phyloP scores from a whole-genome alignment of 2,797 vertebrate genomes.

The Helarctos malayanus region DNA sequence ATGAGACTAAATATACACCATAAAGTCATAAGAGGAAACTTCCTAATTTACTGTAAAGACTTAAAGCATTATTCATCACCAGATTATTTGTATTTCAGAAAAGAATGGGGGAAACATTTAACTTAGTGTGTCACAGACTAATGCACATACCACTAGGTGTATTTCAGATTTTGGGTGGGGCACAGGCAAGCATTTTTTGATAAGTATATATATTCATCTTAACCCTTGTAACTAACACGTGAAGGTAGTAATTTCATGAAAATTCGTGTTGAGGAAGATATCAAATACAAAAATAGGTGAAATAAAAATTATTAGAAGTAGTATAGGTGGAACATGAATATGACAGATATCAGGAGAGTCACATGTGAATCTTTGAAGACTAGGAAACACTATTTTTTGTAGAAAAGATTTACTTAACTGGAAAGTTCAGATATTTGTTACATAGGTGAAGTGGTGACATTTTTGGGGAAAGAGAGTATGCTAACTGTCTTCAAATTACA shows the following conservation, averaged over 20 bases:
- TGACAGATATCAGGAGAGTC: background rate
- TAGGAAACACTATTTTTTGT: background rate
- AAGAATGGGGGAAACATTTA: background rate
- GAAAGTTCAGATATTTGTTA: background rate
- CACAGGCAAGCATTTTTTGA: background rate
- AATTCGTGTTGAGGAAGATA: background rate
- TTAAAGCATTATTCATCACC: background rate
- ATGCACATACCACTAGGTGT: background rate
- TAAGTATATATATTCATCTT: background rate
- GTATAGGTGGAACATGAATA: background rate
- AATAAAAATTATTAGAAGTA: background rate
- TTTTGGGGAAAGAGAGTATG: background rate
- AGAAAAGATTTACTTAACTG: background rate
- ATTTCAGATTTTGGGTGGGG: background rate
- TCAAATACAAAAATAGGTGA: background rate
- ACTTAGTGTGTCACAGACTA: background rate
- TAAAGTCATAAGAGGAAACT: background rate
- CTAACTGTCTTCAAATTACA: background rate
- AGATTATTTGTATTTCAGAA: background rate
- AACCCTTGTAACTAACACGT: background rate
- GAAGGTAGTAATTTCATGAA: background rate
- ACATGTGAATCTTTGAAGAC: background rate
- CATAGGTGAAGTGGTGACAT: background rate
- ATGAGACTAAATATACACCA: background rate
- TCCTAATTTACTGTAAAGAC: background rate